These are phyloP conservation scores for Napeogenes inachia DNA, from an alignment of 2,888 invertebrate genomes.

Conservation along the genomic window DNA sequence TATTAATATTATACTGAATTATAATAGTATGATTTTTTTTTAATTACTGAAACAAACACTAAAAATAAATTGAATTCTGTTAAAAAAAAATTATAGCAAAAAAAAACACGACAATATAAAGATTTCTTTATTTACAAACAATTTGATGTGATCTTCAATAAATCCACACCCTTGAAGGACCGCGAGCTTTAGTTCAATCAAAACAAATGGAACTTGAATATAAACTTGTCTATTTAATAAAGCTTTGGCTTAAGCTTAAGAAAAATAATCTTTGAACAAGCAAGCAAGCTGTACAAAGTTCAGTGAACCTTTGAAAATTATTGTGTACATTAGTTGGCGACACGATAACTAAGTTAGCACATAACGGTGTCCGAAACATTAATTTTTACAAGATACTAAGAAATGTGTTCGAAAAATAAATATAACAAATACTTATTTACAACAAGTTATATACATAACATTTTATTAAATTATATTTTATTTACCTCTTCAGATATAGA, in stretches of 20 bases:
- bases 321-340: conserved; percentile 27
- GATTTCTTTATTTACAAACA: neutral
- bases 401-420: neutral
- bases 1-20: too few species aligned
- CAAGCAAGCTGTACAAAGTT: conserved; percentile 21
- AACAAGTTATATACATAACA: neutral
- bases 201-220: neutral
- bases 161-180: neutral
- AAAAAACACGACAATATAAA: neutral
- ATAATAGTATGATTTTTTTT: neutral
- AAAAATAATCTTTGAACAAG: conserved; percentile 12
- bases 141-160: neutral
- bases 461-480: neutral
- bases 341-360: conserved; percentile 31
- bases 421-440: conserved; percentile 6
- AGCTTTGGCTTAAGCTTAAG: conserved; percentile 7
- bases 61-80: neutral
- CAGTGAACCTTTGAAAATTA: conserved; percentile 25
- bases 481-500: too few species aligned
- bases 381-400: conserved; percentile 17
- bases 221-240: conserved; percentile 5
- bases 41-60: neutral
- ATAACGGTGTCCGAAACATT: conserved; percentile 22
- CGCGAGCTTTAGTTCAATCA: neutral
- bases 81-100: too few species aligned